Evolutionary conservation across 1,140 invertebrate genomes (phyloP), one percentile per base, ranked within the genome.

Genomic region (Mamestra configurata): DNA sequence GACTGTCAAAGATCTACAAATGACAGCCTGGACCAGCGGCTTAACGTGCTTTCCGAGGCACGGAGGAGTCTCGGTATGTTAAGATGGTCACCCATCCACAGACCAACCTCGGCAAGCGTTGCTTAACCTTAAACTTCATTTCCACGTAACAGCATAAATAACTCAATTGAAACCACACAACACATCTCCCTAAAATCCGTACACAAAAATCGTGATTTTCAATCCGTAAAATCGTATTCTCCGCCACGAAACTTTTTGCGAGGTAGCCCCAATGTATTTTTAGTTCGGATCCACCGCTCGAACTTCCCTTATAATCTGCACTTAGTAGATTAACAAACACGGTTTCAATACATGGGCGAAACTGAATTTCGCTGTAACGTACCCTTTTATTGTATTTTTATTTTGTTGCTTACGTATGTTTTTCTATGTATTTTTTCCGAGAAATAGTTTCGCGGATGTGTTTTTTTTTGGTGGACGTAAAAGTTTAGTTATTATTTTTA

Each of bases 321-420:
- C 81, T 82, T 82, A 82, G 49, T 68, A 79, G 81, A 82, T 82
- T 82, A 82, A 82, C 77, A 76, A 70, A 76, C 77, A 71, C 7
- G 18, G 61, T 70, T 13, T 27, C 66, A 40, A 70, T 70, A 46
- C 40, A 70, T 70, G 31, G 59, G 73, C 79, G 31, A 35, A 75
- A 80, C 75, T 75, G 73, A 81, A 80, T 61, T 80, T 57, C 46
- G 80, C 3, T 46, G 27, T 64, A 64, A 64, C 61, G n/a, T n/a
- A 40, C 15, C 11, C 37, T 11, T 10, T 6, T 49, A 27, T 46
- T 70, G 13, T 46, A n/a, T 24, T 70, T 70, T 70, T 70, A 70
- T 70, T 70, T 70, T 18, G 20, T 7, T 49, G 66, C 22, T 49
- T 8, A 27, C 40, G 7, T 7, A 2, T n/a, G 22, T 64, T n/a